These are phyloP conservation scores for Chrysotoxum bicinctum DNA, from an alignment of 2,888 invertebrate genomes.

Conservation along the genomic window DNA sequence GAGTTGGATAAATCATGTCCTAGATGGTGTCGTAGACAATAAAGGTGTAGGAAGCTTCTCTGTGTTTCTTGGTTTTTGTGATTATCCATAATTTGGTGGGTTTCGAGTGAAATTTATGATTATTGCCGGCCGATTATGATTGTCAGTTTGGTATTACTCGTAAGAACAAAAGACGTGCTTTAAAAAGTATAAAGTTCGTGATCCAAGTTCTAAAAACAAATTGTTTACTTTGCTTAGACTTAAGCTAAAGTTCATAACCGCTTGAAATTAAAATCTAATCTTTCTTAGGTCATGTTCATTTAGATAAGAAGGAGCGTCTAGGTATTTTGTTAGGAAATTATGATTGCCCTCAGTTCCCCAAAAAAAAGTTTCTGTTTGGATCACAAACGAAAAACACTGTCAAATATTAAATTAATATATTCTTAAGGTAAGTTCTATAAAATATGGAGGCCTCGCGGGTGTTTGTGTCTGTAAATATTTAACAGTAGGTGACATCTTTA, in stretches of 20 bases:
- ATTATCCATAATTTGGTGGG: constrained; percentile 44
- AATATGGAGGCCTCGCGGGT: not conserved
- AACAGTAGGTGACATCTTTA: too few relatives aligned
- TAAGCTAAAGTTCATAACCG: not conserved
- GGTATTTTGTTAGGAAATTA: not conserved
- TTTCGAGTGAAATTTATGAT: constrained; percentile 58
- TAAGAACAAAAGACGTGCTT: constrained; percentile 37
- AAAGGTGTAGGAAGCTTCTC: constrained; percentile 38
- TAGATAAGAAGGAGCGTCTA: not conserved
- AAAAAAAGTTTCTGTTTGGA: not conserved
- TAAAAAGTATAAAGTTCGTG: constrained; percentile 35
- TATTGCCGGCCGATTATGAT: constrained; percentile 62
- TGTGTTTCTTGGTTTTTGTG: constrained; percentile 16
- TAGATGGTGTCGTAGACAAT: constrained; percentile 42
- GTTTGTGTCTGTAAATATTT: not conserved
- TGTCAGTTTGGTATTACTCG: constrained; percentile 31
- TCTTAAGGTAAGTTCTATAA: not conserved
- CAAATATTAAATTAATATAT: not conserved
- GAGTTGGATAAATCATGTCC: constrained; percentile 50
- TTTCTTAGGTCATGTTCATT: not conserved
- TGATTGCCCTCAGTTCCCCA: not conserved
- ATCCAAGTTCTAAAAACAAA: not conserved
- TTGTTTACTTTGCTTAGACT: not conserved
- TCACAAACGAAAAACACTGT: not conserved
- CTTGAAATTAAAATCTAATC: not conserved